Conservation (phyloP, 2,113 vertebrate genomes). For the Phaethornis superciliosus region DNA sequence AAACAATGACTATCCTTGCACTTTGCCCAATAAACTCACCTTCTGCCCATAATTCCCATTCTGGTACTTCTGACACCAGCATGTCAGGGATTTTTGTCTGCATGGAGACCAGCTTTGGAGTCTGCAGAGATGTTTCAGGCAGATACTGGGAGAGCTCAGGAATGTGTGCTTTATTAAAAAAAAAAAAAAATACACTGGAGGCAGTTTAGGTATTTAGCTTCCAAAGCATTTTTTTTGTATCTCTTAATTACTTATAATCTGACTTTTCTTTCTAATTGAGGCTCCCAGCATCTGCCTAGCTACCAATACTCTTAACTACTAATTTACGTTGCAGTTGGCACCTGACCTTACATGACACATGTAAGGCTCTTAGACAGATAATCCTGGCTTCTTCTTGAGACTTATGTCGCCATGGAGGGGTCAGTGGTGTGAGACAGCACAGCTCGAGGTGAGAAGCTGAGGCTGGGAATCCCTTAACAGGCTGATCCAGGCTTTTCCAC, state of each 20-base stretch:
- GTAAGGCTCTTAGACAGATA: constrained; percentile 85
- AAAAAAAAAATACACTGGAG: not conserved
- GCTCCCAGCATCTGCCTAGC: constrained; percentile 73
- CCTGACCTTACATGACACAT: constrained; percentile 76
- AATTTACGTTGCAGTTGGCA: constrained; percentile 71
- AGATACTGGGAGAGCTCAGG: not conserved
- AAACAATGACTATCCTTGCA: not conserved
- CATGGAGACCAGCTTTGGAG: not conserved
- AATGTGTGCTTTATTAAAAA: not conserved
- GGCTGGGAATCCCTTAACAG: constrained; percentile 65
- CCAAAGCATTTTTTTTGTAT: constrained; percentile 39
- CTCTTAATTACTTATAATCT: constrained; percentile 74
- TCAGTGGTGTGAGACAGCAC: constrained; percentile 75
- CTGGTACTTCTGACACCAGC: not conserved
- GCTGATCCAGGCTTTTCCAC: constrained; percentile 50
- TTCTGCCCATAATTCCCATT: not conserved
- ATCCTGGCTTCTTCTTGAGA: constrained; percentile 71
- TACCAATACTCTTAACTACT: constrained; percentile 72
- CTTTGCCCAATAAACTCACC: not conserved
- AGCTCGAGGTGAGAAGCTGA: constrained; percentile 77
- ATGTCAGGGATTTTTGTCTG: not conserved
- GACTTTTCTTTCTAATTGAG: constrained; percentile 72
- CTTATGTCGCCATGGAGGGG: constrained; percentile 81
- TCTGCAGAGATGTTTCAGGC: not conserved
- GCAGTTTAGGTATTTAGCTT: constrained; percentile 54